These are phyloP conservation scores for Coleophora flavipennella DNA, from an alignment of 2,888 invertebrate genomes.

Conservation along the genomic window DNA sequence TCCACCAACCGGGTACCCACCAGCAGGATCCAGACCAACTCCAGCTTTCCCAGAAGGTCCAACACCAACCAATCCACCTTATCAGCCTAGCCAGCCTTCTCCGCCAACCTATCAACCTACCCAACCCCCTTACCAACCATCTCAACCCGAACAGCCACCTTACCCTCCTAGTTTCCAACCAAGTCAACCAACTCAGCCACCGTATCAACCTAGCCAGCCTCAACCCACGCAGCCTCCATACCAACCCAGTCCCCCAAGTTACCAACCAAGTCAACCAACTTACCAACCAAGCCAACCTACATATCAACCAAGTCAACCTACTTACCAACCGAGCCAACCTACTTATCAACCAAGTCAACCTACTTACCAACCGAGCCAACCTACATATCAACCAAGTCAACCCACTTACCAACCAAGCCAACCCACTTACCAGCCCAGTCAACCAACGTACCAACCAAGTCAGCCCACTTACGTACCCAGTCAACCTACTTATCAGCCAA, in stretches of 20 bases:
- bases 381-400: slow-evolving; percentile 20
- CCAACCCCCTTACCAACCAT: slow-evolving; percentile 26
- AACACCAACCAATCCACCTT: slow-evolving; percentile 25
- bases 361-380: slow-evolving; percentile 11
- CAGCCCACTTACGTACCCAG: slow-evolving; percentile 13
- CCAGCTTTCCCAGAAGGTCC: slow-evolving; percentile 54
- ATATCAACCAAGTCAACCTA: slow-evolving; percentile 25
- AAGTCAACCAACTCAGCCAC: slow-evolving; percentile 14
- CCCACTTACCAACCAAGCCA: slow-evolving; percentile 18
- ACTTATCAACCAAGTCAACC: slow-evolving; percentile 30
- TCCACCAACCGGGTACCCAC: slow-evolving; percentile 56
- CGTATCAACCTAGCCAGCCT: slow-evolving; percentile 21
- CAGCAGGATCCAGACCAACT: slow-evolving; percentile 51
- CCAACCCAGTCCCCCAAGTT: slow-evolving; percentile 21
- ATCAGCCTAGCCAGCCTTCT: slow-evolving; percentile 21
- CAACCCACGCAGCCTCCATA: slow-evolving; percentile 12
- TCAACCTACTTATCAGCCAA: slow-evolving; percentile 7
- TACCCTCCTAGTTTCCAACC: slow-evolving; percentile 19
- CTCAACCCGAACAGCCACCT: slow-evolving; percentile 26
- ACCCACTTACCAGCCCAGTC: slow-evolving; percentile 15
- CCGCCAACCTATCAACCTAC: slow-evolving; percentile 25
- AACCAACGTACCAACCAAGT: slow-evolving; percentile 17
- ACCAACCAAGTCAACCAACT: slow-evolving; percentile 21
- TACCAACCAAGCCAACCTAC: slow-evolving; percentile 22
- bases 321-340: slow-evolving; percentile 29